Evolutionary conservation across 2,888 invertebrate genomes (phyloP), one percentile per base, ranked within the genome.

Genomic region (Diploptera punctata): DNA sequence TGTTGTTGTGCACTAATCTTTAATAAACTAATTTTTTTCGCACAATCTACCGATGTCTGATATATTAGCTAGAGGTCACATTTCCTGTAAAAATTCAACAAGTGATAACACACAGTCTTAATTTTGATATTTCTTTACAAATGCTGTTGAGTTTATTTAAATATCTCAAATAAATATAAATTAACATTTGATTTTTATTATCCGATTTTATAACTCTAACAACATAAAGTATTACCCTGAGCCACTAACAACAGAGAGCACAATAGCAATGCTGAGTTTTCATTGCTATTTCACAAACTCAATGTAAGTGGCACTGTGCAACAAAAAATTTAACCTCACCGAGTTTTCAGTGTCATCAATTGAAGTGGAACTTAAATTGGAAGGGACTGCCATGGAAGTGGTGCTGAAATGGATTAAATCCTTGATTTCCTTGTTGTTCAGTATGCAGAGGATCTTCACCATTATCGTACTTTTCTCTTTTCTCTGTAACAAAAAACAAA

Each of bases 401-500:
- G 78, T 93, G 91, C 77, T 84, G 85, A 82, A 87, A 88, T 80
- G 94, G 94, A 83, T 89, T 92, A 82, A 91, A 89, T 18, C 89
- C 89, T 10, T 85, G 86, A 49, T 86, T 84, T 73, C 87, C 87
- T 78, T 86, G 86, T 5, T 91, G 87, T 82, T 99, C 99, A 0
- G 99, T 98, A 86, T 99, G 99, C 70, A 99, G 86, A 0, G 99
- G 99, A 88, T 99, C 99, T 78, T 93, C 91, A 75, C 99, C 99
- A 77, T 90, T 87, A 85, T 99, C 99, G 84, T 95, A 99, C 82
- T 93, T 93, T 74, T 91, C 89, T 74, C 99, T 88, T 85, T 98
- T 99, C 82, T 99, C 98, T 76, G 93, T 88, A 87, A 80, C 73
- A 61, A 72, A 75, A 57, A 24, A 49, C 19, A 49, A n/a, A 49